These are phyloP conservation scores for Emydura subglobosa DNA, from an alignment of 2,113 vertebrate species.

Conservation along the genomic window DNA sequence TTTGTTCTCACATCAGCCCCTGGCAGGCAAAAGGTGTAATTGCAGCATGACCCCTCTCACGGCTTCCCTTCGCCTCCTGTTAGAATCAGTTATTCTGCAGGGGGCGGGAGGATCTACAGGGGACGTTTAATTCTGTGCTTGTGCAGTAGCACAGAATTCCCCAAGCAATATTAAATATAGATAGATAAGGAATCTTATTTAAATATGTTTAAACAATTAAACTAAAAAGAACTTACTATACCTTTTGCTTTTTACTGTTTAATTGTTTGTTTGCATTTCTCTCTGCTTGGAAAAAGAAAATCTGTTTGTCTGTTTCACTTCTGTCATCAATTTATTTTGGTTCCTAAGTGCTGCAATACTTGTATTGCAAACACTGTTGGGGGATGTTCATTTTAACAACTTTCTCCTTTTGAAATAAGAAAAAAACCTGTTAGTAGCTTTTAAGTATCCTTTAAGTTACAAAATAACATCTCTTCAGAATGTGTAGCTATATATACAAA, in stretches of 20 bases:
- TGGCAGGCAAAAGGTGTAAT: too few relatives aligned
- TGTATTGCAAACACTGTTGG: background rate
- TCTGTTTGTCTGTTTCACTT: background rate
- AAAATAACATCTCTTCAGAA: background rate
- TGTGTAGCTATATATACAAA: background rate
- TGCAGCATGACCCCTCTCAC: too few relatives aligned
- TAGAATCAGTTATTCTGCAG: too few relatives aligned
- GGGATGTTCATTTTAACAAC: background rate
- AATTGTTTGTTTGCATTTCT: background rate
- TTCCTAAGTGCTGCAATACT: background rate
- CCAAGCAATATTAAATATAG: background rate
- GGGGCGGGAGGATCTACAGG: too few relatives aligned
- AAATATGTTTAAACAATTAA: background rate
- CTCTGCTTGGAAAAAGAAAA: background rate
- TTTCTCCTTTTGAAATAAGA: background rate
- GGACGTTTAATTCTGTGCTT: too few relatives aligned
- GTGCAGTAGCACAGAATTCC: too few relatives aligned
- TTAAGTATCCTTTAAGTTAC: background rate
- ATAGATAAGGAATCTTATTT: background rate
- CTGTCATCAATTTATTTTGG: background rate
- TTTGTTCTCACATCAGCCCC: too few relatives aligned
- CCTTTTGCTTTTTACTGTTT: background rate
- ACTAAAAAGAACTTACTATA: background rate
- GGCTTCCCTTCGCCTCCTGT: too few relatives aligned
- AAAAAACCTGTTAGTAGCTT: background rate